phyloP scores from a whole-genome alignment of 2,888 invertebrate genomes.

The Yponomeuta plumbellus region DNA sequence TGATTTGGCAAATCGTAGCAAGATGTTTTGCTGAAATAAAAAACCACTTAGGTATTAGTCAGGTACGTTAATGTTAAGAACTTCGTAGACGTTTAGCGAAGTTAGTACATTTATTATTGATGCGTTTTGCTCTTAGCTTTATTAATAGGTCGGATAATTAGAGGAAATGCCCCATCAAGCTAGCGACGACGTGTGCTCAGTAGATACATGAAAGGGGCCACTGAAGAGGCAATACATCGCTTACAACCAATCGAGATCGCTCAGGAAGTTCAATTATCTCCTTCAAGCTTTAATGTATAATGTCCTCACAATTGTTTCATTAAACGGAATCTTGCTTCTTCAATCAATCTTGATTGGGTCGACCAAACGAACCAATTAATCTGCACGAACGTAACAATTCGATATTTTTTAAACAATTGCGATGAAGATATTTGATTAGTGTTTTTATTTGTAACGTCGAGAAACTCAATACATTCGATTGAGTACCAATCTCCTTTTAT shows the following conservation, averaged over 20 bases:
- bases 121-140: slow-evolving; percentile 29
- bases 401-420: neutral
- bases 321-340: slow-evolving; percentile 63
- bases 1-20: neutral
- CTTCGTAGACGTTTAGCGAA: neutral
- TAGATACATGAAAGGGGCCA: slow-evolving; percentile 53
- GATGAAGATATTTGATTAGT: neutral
- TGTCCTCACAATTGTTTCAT: slow-evolving; percentile 74
- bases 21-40: neutral
- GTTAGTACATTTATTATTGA: neutral
- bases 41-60: neutral
- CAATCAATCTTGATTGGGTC: slow-evolving; percentile 59
- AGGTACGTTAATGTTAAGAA: neutral
- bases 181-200: slow-evolving; percentile 44
- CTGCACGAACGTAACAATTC: slow-evolving; percentile 14
- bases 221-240: slow-evolving; percentile 38
- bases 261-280: slow-evolving; percentile 75
- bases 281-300: slow-evolving; percentile 69
- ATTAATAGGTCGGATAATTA: slow-evolving; percentile 73
- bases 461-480: neutral
- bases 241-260: slow-evolving; percentile 56
- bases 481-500: neutral
- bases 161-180: slow-evolving; percentile 70
- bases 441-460: neutral
- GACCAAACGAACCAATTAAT: slow-evolving; percentile 57